Evolutionary conservation across 2,113 vertebrate species (phyloP), one percentile per base, ranked within the genome.

Genomic region (Ictalurus punctatus): DNA sequence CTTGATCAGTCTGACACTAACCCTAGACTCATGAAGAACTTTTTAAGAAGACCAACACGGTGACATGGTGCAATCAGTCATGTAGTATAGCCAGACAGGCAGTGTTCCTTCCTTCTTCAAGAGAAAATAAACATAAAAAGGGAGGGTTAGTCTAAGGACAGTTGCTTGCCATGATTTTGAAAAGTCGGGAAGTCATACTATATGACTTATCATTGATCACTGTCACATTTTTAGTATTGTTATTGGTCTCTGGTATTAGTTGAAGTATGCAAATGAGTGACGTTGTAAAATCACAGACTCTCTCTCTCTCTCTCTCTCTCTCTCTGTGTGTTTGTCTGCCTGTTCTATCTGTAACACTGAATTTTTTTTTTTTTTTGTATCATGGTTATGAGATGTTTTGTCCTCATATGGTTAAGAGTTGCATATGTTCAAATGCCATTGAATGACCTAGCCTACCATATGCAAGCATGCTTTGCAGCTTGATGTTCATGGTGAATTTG

Each of bases 1-100:
- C 88, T 83, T 27, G 91, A 95, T 91, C 92, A 76, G 84, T 85
- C 86, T 67, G 76, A 87, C 85, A 1, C 34, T 61, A 63, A 83
- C 58, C 58, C 76, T 25, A 6, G 67, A 85, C 59, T 79, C 58
- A 23, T 6, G 54, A 74, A 30, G 44, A 48, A 48, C 44, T 73
- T 84, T 59, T 85, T 80, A 34, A 52, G 88, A 40, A 48, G 30
- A 69, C 61, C 37, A 30, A 81, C 65, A 82, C 19, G 19, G 21
- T 73, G 52, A 59, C 13, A 4, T 54, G 40, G 19, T 37, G 8
- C 19, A 67, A 80, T 54, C 65, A 48, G 59, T 52, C 27, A 44
- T 12, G 30, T 84, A 34, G 30, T 84, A 34, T 44, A 63, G 40
- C 6, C 56, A 54, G 73, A 44, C 73, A 79, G 73, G 59, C 56